Percentiles rank a stretch among this genome's conserved stretches.
Conservation (phyloP, 2,888 invertebrate species). For the Acronicta alni region DNA sequence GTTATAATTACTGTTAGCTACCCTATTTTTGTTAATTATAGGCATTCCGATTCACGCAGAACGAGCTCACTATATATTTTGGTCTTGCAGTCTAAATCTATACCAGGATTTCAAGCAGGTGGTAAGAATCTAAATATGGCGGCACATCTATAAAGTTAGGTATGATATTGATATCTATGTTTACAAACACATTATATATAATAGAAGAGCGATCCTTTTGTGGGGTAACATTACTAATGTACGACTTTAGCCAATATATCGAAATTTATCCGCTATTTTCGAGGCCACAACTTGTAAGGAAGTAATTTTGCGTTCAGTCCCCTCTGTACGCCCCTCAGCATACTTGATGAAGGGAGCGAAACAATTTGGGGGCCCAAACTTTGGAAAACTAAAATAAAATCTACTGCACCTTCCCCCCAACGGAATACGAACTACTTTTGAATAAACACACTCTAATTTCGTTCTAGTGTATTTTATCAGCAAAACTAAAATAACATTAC, state of each 20-base stretch:
- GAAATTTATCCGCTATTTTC: constrained; percentile 23
- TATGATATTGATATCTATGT: no score
- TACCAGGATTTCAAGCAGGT: no score
- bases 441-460: constrained; percentile 33
- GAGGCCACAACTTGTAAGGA: constrained; percentile 51
- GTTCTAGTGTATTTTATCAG: constrained; percentile 28
- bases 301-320: constrained; percentile 61
- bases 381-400: constrained; percentile 52
- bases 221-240: not conserved
- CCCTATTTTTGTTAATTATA: no score
- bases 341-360: constrained; percentile 70
- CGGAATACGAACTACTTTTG: constrained; percentile 40
- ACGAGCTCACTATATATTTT: no score
- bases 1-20: no score
- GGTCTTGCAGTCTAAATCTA: no score
- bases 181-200: no score
- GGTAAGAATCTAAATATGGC: no score
- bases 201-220: not conserved
- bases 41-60: no score
- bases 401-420: constrained; percentile 25
- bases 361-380: constrained; percentile 59
- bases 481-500: constrained; percentile 42
- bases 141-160: no score
- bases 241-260: constrained; percentile 24
- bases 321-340: constrained; percentile 57